Base-by-base conservation (phyloP, 2,113 vertebrate species). In the Siniperca knerii region DNA sequence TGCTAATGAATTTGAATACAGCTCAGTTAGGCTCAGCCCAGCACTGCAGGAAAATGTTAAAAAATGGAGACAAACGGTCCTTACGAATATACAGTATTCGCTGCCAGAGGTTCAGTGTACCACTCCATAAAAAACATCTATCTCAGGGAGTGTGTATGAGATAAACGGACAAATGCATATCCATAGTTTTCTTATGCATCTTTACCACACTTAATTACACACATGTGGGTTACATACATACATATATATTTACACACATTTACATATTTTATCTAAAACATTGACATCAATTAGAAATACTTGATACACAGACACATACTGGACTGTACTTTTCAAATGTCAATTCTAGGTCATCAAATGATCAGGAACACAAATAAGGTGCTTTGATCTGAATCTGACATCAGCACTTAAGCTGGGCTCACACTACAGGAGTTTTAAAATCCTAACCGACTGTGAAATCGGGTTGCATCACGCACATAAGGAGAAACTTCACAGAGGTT, bases 161-260 rank as follows among this genome's bases (percentile, higher is more conserved):
- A 68, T 82, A 92, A 86, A 79, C 79, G 85, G 70, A 88, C 67
- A 86, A 57, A 81, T 81, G 71, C 70, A 79, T 46, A 83, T 66
- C 37, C 29, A 48, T 78, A 79, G 57, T 76, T 83, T 83, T 83
- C 83, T 77, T 86, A 81, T 88, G 82, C 79, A 83, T 91, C 70
- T 89, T 87, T 67, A 68, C 42, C 16, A 42, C 73, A 74, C 40
- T 73, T 88, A 82, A 87, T 86, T 79, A 25, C 76, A 79, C 78
- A 81, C 70, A 55, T 80, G 46, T 61, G 80, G n/a, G 66, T 54
- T 65, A 40, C 4, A 25, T 25, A 25, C 25, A 25, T 25, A 25
- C 25, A 25, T 25, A 25, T 1, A 25, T 69, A 62, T 84, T 83
- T 23, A 68, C 15, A 37, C 29, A 66, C 8, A 73, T 85, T 77